These are phyloP conservation scores for Catagonus wagneri DNA, from an alignment of 2,113 vertebrate genomes.

Conservation along the genomic window DNA sequence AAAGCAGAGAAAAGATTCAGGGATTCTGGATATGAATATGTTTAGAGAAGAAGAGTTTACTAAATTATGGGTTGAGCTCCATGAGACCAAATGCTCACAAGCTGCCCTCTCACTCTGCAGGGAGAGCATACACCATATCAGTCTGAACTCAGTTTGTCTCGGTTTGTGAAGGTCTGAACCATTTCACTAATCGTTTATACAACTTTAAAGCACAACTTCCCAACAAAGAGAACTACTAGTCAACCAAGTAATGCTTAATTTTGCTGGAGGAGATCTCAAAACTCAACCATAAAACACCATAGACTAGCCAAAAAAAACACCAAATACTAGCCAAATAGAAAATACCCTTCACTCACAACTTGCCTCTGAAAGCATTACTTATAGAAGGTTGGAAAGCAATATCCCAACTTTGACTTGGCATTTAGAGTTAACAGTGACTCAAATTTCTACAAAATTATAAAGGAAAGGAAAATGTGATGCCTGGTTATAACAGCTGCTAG, in stretches of 20 bases:
- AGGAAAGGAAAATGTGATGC: background rate
- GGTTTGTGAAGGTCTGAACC: background rate
- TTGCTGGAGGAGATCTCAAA: background rate
- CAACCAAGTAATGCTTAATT: background rate
- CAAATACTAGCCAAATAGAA: background rate
- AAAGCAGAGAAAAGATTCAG: background rate
- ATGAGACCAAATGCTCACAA: background rate
- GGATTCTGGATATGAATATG: background rate
- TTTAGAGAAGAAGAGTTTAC: background rate
- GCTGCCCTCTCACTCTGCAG: background rate
- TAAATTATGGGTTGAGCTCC: background rate
- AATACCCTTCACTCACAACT: background rate
- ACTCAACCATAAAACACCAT: background rate
- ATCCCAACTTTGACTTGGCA: background rate
- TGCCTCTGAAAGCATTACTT: background rate
- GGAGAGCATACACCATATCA: background rate
- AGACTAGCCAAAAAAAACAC: background rate
- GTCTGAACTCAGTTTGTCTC: background rate
- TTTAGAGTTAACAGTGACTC: background rate
- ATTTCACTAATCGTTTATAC: background rate
- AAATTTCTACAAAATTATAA: conserved; percentile 8
- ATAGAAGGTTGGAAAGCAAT: background rate
- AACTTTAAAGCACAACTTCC: background rate
- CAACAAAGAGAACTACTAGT: background rate
- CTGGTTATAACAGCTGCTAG: background rate